These are phyloP conservation scores for Eumeta japonica DNA, from an alignment of 1,140 invertebrate species.

Conservation along the genomic window DNA sequence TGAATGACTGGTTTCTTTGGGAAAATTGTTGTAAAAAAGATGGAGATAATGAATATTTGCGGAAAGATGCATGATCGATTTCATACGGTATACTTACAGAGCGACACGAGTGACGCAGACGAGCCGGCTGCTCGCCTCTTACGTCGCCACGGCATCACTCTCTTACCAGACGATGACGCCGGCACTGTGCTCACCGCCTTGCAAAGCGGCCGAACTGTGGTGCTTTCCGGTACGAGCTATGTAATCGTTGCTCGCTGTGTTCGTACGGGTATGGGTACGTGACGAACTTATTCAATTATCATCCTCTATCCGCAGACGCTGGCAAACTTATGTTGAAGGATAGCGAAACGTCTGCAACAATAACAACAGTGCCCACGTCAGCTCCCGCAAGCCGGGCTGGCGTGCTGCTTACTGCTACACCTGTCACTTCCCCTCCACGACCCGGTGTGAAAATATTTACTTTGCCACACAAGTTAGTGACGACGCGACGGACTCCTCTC, in stretches of 20 bases:
- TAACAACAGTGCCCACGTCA: conserved; percentile 17
- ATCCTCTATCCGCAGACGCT: too few species aligned
- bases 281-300: too few species aligned
- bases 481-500: too few species aligned
- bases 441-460: conserved; percentile 25
- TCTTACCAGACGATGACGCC: conserved; percentile 26
- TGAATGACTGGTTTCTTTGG: too few species aligned
- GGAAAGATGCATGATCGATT: too few species aligned
- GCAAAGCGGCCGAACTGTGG: conserved; percentile 37
- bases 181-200: conserved; percentile 34
- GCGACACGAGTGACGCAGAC: too few species aligned
- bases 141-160: background rate
- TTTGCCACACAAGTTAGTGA: too few species aligned
- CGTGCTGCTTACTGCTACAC: conserved; percentile 27
- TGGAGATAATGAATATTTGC: too few species aligned
- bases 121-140: conserved; percentile 1
- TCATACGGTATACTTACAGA: too few species aligned
- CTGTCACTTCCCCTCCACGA: conserved; percentile 41
- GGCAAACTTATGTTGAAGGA: conserved; percentile 38
- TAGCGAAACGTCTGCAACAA: conserved; percentile 6
- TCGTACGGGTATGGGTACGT: too few species aligned
- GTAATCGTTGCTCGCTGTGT: too few species aligned
- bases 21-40: too few species aligned
- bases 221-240: conserved; percentile 24
- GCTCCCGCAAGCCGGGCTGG: conserved; percentile 11